phyloP scores from a whole-genome alignment of 2,797 vertebrate species.

The Gymnothorax javanicus region DNA sequence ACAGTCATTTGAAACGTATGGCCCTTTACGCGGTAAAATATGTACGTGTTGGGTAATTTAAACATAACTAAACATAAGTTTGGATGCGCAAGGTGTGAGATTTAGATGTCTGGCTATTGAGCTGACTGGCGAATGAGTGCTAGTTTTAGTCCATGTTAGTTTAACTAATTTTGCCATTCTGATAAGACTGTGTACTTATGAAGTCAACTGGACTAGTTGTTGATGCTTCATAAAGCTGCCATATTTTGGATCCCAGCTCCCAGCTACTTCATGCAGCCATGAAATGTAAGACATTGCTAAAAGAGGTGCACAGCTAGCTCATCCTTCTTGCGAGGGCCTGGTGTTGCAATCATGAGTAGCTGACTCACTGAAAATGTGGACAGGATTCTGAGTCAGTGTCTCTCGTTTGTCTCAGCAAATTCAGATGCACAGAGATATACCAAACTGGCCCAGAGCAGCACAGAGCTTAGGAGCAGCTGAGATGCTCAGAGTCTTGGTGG shows the following conservation, averaged over 20 bases:
- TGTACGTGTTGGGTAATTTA: no score
- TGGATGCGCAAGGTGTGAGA: no score
- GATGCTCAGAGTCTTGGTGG: neutral
- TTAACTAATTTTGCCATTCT: no score
- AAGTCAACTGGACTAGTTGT: no score
- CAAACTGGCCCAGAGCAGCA: neutral
- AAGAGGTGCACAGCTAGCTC: neutral
- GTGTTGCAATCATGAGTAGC: neutral
- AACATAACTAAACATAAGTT: no score
- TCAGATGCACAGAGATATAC: neutral
- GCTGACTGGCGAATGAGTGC: no score
- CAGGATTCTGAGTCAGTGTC: neutral
- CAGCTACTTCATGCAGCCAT: neutral
- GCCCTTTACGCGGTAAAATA: no score
- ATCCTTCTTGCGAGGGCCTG: neutral
- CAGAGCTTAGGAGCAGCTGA: neutral
- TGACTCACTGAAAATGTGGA: neutral
- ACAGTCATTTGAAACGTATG: no score
- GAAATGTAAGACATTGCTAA: neutral
- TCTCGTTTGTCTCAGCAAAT: neutral
- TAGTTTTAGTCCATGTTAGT: no score
- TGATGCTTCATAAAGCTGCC: no score
- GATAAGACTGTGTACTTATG: no score
- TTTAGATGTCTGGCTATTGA: no score
- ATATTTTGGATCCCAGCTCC: neutral